Conservation (phyloP, 2,113 vertebrate species). For the Limanda limanda region DNA sequence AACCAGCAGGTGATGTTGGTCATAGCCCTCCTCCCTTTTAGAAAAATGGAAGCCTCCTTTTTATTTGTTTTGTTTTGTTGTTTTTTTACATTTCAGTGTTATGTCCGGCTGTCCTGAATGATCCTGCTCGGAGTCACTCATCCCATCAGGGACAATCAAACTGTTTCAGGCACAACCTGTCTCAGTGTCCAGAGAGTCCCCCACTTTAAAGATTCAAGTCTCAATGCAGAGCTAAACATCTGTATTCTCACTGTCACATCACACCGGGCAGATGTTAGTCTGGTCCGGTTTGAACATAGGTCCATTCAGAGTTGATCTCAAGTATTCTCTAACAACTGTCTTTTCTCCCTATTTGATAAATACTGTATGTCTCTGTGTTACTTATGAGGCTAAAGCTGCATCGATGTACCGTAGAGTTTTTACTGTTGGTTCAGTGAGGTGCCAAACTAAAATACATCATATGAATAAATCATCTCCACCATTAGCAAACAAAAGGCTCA, state of each 20-base stretch:
- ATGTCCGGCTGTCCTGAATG: conserved; percentile 6
- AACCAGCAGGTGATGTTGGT: conserved; percentile 30
- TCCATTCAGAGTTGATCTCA: conserved; percentile 28
- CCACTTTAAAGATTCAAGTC: conserved; percentile 8
- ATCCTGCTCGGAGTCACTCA: conserved; percentile 17
- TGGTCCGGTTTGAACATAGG: conserved; percentile 34
- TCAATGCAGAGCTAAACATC: not conserved
- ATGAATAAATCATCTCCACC: conserved; percentile 11
- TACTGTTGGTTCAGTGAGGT: conserved; percentile 15
- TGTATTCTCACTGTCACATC: conserved; percentile 20
- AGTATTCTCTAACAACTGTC: conserved; percentile 13
- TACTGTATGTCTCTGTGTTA: conserved; percentile 8
- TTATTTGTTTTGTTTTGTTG: conserved; percentile 7
- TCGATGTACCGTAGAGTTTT: conserved; percentile 12
- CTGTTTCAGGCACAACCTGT: not conserved
- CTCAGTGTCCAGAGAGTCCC: not conserved
- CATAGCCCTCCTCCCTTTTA: conserved; percentile 14
- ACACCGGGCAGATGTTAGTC: conserved; percentile 6
- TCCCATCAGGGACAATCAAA: not conserved
- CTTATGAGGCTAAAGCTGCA: conserved; percentile 28
- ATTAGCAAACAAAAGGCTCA: conserved; percentile 3
- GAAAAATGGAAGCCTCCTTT: conserved; percentile 13
- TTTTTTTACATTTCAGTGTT: conserved; percentile 16
- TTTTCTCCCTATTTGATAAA: conserved; percentile 16
- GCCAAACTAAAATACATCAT: conserved; percentile 35